phyloP scores from a whole-genome alignment of 2,888 invertebrate species.

The Margaritifera margaritifera region DNA sequence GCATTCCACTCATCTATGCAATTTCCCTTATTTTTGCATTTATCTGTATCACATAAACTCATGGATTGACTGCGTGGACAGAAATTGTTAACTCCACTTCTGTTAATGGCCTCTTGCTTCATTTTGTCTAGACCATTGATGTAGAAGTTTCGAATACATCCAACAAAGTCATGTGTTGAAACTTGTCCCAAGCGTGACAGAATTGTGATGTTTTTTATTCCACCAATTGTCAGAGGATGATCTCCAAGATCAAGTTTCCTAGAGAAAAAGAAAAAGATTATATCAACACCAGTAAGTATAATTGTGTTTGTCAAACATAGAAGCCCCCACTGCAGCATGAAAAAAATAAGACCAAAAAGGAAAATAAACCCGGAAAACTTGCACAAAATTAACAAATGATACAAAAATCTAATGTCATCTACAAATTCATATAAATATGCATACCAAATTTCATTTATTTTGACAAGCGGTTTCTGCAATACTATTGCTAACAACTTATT shows the following conservation, averaged over 20 bases:
- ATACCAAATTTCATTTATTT: too few species aligned
- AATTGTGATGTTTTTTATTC: slow-evolving; percentile 87
- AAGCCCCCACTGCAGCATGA: not conserved
- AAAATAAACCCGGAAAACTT: not conserved
- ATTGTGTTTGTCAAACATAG: not conserved
- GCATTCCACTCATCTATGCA: slow-evolving; percentile 91
- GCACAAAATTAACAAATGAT: too few species aligned
- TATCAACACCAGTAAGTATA: slow-evolving; percentile 1
- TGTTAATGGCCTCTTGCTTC: slow-evolving; percentile 68
- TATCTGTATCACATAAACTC: slow-evolving; percentile 59
- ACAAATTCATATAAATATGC: too few species aligned
- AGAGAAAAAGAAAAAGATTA: slow-evolving; percentile 9
- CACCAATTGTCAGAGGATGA: slow-evolving; percentile 84
- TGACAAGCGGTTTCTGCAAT: too few species aligned
- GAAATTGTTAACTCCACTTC: slow-evolving; percentile 82
- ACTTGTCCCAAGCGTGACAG: slow-evolving; percentile 92
- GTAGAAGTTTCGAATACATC: slow-evolving; percentile 92
- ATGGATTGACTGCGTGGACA: slow-evolving; percentile 80
- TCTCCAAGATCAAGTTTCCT: slow-evolving; percentile 32
- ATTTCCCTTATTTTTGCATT: slow-evolving; percentile 80
- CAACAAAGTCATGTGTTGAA: slow-evolving; percentile 92
- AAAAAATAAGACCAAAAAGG: not conserved
- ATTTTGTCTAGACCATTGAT: slow-evolving; percentile 81
- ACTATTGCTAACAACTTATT: too few species aligned
- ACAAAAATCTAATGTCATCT: too few species aligned